A percentile compares a stretch with the other conserved stretches of the same genome.
phyloP scores from a whole-genome alignment of 2,888 invertebrate genomes.

The Dasysyrphus albostriatus region DNA sequence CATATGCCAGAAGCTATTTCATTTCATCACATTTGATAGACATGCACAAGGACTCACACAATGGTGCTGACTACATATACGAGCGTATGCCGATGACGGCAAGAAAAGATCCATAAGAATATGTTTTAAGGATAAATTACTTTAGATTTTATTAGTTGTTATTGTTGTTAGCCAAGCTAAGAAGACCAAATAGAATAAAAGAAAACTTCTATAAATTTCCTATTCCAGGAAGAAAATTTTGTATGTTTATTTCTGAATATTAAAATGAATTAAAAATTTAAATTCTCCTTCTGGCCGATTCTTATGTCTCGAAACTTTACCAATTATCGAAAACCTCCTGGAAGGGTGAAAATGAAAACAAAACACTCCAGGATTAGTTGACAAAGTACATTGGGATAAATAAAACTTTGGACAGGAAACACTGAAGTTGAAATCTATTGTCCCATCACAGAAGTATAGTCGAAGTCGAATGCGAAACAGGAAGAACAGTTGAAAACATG shows the following conservation, averaged over 20 bases:
- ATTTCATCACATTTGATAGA: conserved; percentile 66
- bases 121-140: conserved; percentile 23
- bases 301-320: conserved; percentile 73
- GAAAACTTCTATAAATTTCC: background rate
- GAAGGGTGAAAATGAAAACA: background rate
- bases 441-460: background rate
- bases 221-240: background rate
- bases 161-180: background rate
- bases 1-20: conserved; percentile 71
- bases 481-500: conserved; percentile 51
- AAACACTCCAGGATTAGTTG: background rate
- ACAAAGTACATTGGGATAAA: conserved; percentile 61
- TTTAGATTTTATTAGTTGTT: background rate
- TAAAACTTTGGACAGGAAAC: conserved; percentile 71
- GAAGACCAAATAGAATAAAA: background rate
- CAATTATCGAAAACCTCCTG: conserved; percentile 57
- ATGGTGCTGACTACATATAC: background rate
- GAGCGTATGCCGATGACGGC: background rate
- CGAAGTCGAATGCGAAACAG: background rate
- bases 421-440: conserved; percentile 58
- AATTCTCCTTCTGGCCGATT: conserved; percentile 70
- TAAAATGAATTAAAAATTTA: conserved; percentile 72
- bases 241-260: conserved; percentile 37
- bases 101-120: conserved; percentile 9
- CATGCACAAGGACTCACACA: conserved; percentile 27